Evolutionary conservation across 2,113 vertebrate species (phyloP), one percentile per base, ranked within the genome.

Genomic region (Carassius gibelio): DNA sequence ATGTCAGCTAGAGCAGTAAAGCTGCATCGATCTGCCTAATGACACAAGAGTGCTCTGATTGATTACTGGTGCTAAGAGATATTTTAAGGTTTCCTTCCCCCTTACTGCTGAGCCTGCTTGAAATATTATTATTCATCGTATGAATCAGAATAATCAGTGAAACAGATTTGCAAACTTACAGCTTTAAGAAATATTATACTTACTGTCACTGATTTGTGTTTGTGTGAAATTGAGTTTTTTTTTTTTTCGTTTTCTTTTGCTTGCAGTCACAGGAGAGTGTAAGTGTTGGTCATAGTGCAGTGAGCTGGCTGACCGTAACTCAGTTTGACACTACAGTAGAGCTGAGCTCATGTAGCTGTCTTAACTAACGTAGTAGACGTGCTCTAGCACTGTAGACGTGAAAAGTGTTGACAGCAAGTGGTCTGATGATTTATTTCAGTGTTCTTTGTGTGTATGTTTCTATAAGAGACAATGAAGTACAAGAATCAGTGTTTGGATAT

Each of bases 191-290:
- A 74, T 61, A 57, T 57, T 21, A 62, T 38, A 38, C 55, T 59
- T n/a, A 10, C 30, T 78, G 19, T 23, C 11, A 23, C 19, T 61
- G 15, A 9, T 76, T 48, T 50, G 11, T 61, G 15, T 23, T 64
- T 80, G 13, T 4, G 3, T 68, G 10, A 52, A 62, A 52, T 30
- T 38, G 36, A 4, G 3, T 38, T 48, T 2, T 45, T 45, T 38
- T 4, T 5, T 30, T 23, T 62, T 38, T 81, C 4, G 1, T 52
- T 34, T 57, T 55, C 5, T 71, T 69, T 50, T 9, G 57, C 23
- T 50, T 21, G 57, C 84, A 88, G 84, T 81, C 87, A 75, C 81
- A 86, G 75, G 15, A 85, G 88, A 52, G 83, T 82, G 77, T 91
- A 86, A 84, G 83, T 78, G 23, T 38, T 38, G 21, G 76, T 61